Evolutionary conservation across 92 coral and sea anemone genomes (phyloP).

Genomic region (Ricordea florida): DNA sequence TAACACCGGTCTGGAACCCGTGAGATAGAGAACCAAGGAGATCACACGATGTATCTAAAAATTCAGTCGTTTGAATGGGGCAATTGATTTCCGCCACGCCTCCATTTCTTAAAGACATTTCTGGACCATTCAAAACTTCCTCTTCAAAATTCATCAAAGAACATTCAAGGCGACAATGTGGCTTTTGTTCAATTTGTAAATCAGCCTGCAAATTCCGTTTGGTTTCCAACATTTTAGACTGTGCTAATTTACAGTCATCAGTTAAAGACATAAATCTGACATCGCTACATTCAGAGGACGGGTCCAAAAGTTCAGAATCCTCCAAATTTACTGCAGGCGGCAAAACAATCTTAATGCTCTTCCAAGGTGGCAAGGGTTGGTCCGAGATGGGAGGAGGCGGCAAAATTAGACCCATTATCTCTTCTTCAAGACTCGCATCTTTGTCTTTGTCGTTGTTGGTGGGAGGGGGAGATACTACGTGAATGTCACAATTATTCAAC

Average conservation of each 20-base stretch:
- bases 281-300: background rate
- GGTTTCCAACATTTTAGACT: background rate
- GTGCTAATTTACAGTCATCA: conserved; percentile 19
- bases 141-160: no score
- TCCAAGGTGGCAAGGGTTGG: conserved; percentile 5
- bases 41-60: no score
- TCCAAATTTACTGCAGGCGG: conserved; percentile 29
- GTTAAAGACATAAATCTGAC: conserved; percentile 7
- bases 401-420: conserved; percentile 45
- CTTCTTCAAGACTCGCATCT: conserved; percentile 25
- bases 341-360: conserved; percentile 25
- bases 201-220: background rate
- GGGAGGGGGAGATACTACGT: conserved; percentile 78
- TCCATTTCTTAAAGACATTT: no score
- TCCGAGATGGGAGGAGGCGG: conserved; percentile 73
- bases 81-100: no score
- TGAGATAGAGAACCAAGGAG: no score
- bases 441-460: background rate
- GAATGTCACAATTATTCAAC: conserved; percentile 53
- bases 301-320: background rate
- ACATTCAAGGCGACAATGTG: no score
- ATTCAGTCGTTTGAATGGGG: no score
- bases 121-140: no score
- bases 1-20: no score
- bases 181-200: no score